Evolutionary conservation across 2,113 vertebrate genomes (phyloP).

Genomic region (Chelonoidis abingdonii): DNA sequence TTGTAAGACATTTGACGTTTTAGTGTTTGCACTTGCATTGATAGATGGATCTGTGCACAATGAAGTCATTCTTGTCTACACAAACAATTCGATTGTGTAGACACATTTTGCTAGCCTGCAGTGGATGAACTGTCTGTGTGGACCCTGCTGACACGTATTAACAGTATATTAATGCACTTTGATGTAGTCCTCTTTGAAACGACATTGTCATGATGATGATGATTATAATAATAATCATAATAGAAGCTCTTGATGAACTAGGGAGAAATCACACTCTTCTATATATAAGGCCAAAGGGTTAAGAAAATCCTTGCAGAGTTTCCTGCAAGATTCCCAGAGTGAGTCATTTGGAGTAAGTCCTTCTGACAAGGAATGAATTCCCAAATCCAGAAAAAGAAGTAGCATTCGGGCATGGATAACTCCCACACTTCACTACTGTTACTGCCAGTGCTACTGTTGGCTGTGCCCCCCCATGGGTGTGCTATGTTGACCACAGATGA

Average conservation of each 20-base stretch:
- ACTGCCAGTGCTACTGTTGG: neutral
- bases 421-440: neutral
- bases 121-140: neutral
- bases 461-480: accelerated
- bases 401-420: neutral
- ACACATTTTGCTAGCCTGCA: neutral
- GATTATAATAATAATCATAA: neutral
- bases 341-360: neutral
- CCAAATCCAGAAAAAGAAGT: accelerated
- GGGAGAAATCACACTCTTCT: neutral
- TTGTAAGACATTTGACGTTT: neutral
- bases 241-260: neutral
- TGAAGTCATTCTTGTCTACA: too few species aligned
- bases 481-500: neutral
- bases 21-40: neutral
- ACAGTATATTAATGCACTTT: neutral
- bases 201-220: neutral
- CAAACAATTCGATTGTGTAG: neutral
- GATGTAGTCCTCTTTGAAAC: neutral
- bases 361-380: neutral
- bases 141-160: neutral
- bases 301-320: neutral
- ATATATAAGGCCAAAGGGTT: neutral
- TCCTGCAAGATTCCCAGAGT: neutral
- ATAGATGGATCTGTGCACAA: neutral